phyloP scores from a whole-genome alignment of 2,888 invertebrate species.

The Eueremaeus valkanovi region DNA sequence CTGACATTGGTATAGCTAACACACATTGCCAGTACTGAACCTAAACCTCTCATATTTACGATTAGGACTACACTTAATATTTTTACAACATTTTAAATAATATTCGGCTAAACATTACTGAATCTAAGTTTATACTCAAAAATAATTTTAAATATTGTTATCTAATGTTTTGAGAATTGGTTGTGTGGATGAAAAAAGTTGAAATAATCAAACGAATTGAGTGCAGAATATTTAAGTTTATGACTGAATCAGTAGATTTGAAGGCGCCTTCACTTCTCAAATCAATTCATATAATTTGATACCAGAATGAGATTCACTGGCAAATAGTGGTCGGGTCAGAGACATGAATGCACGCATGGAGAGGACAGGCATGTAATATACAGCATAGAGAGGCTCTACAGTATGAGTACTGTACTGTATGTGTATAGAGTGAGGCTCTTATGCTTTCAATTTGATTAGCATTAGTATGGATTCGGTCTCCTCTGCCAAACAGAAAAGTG shows the following conservation, averaged over 20 bases:
- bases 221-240: no score
- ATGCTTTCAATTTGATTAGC: constrained; percentile 9
- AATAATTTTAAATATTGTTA: no score
- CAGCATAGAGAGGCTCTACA: neutral
- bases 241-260: no score
- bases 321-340: neutral
- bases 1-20: no score
- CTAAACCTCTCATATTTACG: no score
- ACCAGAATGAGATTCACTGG: neutral
- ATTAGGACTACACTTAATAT: no score
- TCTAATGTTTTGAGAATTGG: no score
- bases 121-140: no score
- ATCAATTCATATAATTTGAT: neutral
- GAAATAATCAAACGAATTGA: neutral
- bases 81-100: no score
- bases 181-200: neutral
- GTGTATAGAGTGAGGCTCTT: neutral
- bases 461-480: neutral
- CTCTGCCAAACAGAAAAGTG: neutral
- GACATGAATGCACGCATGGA: neutral
- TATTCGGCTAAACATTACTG: no score
- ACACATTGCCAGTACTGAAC: no score
- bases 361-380: neutral
- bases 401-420: no score
- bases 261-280: neutral